Base-by-base conservation (phyloP, 2,113 vertebrate genomes). In the Passer domesticus region DNA sequence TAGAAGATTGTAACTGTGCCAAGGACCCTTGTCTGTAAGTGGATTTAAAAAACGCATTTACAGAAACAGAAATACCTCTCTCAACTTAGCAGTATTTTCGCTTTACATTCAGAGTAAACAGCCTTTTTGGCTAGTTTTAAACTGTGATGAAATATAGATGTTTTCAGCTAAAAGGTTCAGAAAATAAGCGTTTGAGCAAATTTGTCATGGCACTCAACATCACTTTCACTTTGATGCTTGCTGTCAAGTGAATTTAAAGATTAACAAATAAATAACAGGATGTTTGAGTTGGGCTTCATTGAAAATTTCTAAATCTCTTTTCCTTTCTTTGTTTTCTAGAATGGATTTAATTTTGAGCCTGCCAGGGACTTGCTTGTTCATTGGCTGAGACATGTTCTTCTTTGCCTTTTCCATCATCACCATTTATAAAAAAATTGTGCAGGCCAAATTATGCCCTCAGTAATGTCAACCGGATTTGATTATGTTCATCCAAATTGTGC, bases 181-280 rank as follows among this genome's bases (percentile, higher is more conserved):
- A 92, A 94, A 91, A 80, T 46, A 91, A 79, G 66, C 70, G 20
- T 91, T 91, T 94, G 81, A 97, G 33, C 69, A 66, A 76, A 95
- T 84, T 84, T 87, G 70, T 76, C 81, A 50, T 90, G 84, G 70
- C 74, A 92, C 31, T 95, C 89, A 64, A n/a, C 17, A 59, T 93
- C 50, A 28, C 63, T 95, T 94, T 85, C 31, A 58, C 70, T 92
- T 90, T 73, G 79, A n/a, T 81, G 67, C 63, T 93, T 80, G 58
- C 43, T 91, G 84, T 95, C 90, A 88, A 90, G 59, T 70, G 67
- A 92, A 90, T 95, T 80, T 92, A 74, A 97, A 93, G 93, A 95
- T 94, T 83, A 95, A 89, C 89, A 94, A 87, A 95, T 85, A 88
- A 84, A 84, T 92, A 95, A 87, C 49, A 79, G 73, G 81, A 95